phyloP scores from a whole-genome alignment of 2,113 vertebrate species.

The Apteryx owenii region DNA sequence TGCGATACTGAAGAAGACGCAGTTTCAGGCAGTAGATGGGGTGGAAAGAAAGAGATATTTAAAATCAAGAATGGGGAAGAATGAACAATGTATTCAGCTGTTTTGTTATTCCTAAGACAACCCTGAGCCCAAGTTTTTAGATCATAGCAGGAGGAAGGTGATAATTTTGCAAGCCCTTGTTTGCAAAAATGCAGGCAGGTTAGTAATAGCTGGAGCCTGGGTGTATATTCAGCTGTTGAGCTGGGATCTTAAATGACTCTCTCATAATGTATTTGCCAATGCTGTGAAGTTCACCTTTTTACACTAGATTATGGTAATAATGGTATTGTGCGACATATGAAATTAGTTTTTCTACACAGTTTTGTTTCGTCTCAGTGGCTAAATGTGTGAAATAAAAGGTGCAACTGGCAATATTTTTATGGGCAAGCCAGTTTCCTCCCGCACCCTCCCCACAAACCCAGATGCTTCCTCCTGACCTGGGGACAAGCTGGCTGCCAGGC shows the following conservation, averaged over 20 bases:
- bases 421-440: slow-evolving; percentile 16
- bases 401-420: slow-evolving; percentile 40
- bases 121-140: neutral
- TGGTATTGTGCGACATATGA: slow-evolving; percentile 39
- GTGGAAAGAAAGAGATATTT: neutral
- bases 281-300: slow-evolving; percentile 54
- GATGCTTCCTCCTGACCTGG: neutral
- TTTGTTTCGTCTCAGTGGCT: slow-evolving; percentile 59
- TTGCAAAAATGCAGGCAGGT: neutral
- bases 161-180: slow-evolving; percentile 15
- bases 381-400: slow-evolving; percentile 55
- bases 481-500: slow-evolving; percentile 8
- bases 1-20: neutral
- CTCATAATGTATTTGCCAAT: slow-evolving; percentile 53
- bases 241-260: slow-evolving; percentile 28
- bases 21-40: neutral
- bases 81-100: neutral
- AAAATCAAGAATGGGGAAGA: neutral
- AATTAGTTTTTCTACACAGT: slow-evolving; percentile 53
- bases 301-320: slow-evolving; percentile 57
- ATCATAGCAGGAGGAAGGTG: neutral
- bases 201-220: neutral
- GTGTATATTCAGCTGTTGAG: neutral
- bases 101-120: neutral
- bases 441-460: neutral